Evolutionary conservation across 2,797 vertebrate species (phyloP), one percentile per base, ranked within the genome.

Genomic region (Melanogrammus aeglefinus): DNA sequence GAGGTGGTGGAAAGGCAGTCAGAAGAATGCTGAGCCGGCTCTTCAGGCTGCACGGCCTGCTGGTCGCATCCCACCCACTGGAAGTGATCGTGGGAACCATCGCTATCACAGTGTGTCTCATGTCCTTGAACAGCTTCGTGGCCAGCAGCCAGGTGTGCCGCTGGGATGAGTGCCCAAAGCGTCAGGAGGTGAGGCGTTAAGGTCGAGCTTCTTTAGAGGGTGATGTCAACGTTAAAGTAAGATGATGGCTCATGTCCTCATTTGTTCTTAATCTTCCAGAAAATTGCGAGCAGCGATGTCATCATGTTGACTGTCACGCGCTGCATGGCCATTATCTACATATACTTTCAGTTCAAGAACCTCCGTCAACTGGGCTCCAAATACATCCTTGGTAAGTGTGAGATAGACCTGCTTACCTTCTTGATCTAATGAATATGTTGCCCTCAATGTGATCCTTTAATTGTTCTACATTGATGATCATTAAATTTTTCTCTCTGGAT

Each of bases 271-370:
- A 77, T 72, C 78, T 12, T 81, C 18, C 89, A 99, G 97, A 96
- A 96, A 88, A 87, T 96, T 85, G 92, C 96, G 79, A n/a, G 96
- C 92, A 97, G 97, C 75, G 96, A 98, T 81, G 91, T 97, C 38
- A 97, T 99, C 85, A 97, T 98, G 87, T 86, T 99, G 76, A 97
- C 96, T 33, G 94, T 99, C 87, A 99, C 97, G 0, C 95, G 97
- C 81, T 99, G 97, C 89, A 96, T 98, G 89, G 98, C 98, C n/a
- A 96, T 99, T 66, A 89, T 99, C 78, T 99, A 99, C 83, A 97
- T 99, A 91, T 99, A 99, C 84, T 98, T 99, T 91, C 98, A 99
- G 88, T 99, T 99, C 90, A 97, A 98, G 92, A 99, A 97, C 87
- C 92, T 99, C 78, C 93, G 96, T 63, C 97, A n/a, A 14, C 94